Evolutionary conservation across 2,888 invertebrate genomes (phyloP), one percentile per base, ranked within the genome.

Genomic region (Cheilosia soror): DNA sequence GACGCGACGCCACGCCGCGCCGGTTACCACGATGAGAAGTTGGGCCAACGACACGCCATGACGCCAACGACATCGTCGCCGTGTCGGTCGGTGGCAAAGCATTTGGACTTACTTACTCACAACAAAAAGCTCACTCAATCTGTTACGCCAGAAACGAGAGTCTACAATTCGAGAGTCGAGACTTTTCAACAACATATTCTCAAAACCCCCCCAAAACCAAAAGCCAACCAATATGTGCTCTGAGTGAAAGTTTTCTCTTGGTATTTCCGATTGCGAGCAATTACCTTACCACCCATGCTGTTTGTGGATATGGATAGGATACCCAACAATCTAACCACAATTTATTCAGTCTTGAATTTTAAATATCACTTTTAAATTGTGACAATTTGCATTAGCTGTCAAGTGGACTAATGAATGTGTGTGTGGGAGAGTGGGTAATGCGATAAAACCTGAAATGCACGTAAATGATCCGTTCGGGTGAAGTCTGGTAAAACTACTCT

Each of bases 211-310:
- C 3, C 4, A 6, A 1, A 1, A 40, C 40, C 13, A 11, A 42
- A 42, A 15, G 15, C n/a, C 44, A 15, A 7, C 15, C n/a, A n/a
- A 6, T 3, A 47, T 47, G 3, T 20, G 6, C 15, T 47, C 5
- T 29, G 66, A 83, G 66, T 25, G 60, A 57, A 31, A 60, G 20
- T 15, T 44, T 66, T 60, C 68, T 80, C 76, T 76, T 63, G 85
- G 81, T 81, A 81, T 85, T 85, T 81, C 85, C 85, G 85, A 72
- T 68, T 76, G 51, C 33, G 68, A 57, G 68, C 81, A 85, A 77
- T 77, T 77, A 57, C 72, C 65, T 20, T 20, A 66, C 44, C 44
- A n/a, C 51, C 1, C 13, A 27, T 13, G 2, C 25, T 9, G 51
- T 13, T 51, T 20, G 51, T 27, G 25, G 51, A 13, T 58, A 42